Base-by-base conservation (phyloP, 2,888 invertebrate species). In the Tetropium fuscum region DNA sequence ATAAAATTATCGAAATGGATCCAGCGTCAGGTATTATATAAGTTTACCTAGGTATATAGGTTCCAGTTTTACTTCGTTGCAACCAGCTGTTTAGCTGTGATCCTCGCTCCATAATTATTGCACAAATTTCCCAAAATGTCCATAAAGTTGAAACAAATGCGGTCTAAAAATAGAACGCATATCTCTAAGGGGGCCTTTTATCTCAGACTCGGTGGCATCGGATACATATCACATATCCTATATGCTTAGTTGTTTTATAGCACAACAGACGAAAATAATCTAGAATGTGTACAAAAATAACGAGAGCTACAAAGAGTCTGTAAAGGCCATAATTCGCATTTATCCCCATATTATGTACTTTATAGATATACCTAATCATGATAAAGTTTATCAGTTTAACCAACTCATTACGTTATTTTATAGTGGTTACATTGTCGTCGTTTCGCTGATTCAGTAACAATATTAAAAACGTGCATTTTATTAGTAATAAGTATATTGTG, bases 111-210 rank as follows among this genome's bases (percentile, higher is more conserved):
- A n/a, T 44, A 44, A 30, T 44, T 44, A 44, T 27, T 59, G 53
- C 38, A 53, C 47, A 51, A n/a, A 64, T 54, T 61, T 64, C 64
- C 60, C 51, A 59, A 64, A 61, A 61, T 54, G 61, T 45, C 47
- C 41, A 53, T 57, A 58, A 48, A 61, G 41, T 51, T 38, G 36
- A 61, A 61, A 54, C 57, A 54, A 63, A 58, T 53, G 51, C 22
- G 30, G 45, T 49, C 65, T 65, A 65, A 56, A 63, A 63, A 65
- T 65, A 65, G 65, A 54, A 8, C 41, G 48, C 44, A 22, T 53
- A 51, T 53, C 49, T 65, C 60, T 62, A 63, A 65, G 65, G 65
- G 65, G 65, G 62, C 60, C 57, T 48, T 40, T 49, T 20, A 53
- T 58, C 58, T 58, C 47, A 56, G 53, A 55, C 51, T 40, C 51